These are phyloP conservation scores for Phocoena phocoena DNA, from an alignment of 2,113 vertebrate species.

Conservation along the genomic window DNA sequence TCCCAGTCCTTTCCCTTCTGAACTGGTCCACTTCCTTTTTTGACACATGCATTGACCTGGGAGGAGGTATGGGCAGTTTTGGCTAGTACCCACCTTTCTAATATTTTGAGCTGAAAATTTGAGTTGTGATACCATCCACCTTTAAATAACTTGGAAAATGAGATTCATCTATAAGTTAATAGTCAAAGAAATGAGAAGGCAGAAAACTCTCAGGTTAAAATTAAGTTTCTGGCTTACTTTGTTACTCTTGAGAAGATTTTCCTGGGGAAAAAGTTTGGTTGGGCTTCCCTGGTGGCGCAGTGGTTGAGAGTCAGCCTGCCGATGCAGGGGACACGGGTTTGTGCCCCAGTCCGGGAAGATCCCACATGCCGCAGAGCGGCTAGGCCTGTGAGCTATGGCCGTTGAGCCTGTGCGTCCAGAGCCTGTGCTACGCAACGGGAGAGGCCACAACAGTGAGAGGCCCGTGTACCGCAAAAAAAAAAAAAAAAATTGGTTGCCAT, in stretches of 20 bases:
- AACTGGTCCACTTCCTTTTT: neutral
- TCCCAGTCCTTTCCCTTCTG: neutral
- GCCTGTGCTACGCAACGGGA: too few relatives aligned
- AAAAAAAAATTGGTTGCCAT: neutral
- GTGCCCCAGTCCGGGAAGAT: too few relatives aligned
- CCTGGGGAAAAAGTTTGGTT: neutral
- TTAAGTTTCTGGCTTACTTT: neutral
- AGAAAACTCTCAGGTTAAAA: neutral
- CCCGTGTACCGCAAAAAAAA: too few relatives aligned
- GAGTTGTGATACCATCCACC: neutral
- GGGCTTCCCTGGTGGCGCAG: too few relatives aligned
- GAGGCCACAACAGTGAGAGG: too few relatives aligned
- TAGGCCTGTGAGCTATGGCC: too few relatives aligned
- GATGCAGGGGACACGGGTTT: too few relatives aligned
- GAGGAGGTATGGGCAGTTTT: neutral
- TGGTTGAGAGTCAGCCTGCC: too few relatives aligned
- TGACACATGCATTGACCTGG: neutral
- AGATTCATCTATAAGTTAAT: neutral
- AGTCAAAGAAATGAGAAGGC: neutral
- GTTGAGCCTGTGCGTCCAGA: too few relatives aligned
- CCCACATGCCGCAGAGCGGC: too few relatives aligned
- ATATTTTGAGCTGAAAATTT: neutral
- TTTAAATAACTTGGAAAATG: conserved; percentile 7
- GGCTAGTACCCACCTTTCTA: neutral
- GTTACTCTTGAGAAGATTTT: neutral